Conservation (phyloP, 2,113 vertebrate species). For the Misgurnus mizolepis region DNA sequence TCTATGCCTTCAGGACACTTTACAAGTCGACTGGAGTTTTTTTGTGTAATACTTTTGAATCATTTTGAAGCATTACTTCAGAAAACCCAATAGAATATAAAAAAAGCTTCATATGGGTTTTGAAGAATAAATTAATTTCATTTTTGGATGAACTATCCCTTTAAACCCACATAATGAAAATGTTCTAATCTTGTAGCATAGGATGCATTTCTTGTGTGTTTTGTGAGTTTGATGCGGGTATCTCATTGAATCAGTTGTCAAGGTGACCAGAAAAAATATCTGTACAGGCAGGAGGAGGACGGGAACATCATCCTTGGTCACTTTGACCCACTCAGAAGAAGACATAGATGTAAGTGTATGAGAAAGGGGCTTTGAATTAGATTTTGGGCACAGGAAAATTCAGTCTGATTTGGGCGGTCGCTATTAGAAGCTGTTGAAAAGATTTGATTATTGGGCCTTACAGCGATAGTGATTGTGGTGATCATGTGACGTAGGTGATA, state of each 20-base stretch:
- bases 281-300: conserved; percentile 18
- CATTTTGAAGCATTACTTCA: too few species aligned
- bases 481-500: conserved; percentile 15
- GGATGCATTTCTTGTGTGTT: neutral
- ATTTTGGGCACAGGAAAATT: neutral
- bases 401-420: neutral
- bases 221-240: neutral
- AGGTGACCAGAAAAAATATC: conserved; percentile 41
- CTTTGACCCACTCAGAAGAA: conserved; percentile 25
- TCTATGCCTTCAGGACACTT: too few species aligned
- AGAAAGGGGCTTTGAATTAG: conserved; percentile 3
- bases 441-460: neutral
- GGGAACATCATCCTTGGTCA: conserved; percentile 42
- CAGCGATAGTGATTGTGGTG: neutral
- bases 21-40: too few species aligned
- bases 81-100: too few species aligned
- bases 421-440: neutral
- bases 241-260: conserved; percentile 46
- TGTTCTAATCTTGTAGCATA: neutral
- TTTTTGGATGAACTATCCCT: too few species aligned
- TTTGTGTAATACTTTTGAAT: too few species aligned
- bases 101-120: too few species aligned
- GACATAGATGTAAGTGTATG: neutral
- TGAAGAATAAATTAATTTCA: too few species aligned
- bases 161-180: neutral